Evolutionary conservation across 2,888 invertebrate genomes (phyloP), one percentile per base, ranked within the genome.

Genomic region (Steinernema scapterisci): DNA sequence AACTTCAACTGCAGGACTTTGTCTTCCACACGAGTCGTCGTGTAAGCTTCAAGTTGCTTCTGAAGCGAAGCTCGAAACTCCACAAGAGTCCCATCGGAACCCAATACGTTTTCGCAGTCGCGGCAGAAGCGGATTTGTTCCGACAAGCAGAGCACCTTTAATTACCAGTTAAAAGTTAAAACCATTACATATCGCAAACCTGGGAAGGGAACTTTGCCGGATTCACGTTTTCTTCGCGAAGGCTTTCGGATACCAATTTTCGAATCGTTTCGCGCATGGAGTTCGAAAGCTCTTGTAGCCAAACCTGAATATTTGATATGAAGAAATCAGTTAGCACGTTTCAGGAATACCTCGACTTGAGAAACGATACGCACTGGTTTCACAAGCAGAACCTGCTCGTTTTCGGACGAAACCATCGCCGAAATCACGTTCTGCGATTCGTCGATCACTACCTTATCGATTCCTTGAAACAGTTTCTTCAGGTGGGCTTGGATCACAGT

Each of bases 391-490:
- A 86, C 86, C 19, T 74, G 73, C 70, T 86, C 86, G 52, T 92
- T 93, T 85, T 93, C 91, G 31, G 92, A 88, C 13, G 93, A 94
- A 83, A 92, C 92, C 88, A 95, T 92, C 0, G 92, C 92, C 0
- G 91, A 90, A 74, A 93, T 91, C 21, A 90, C 88, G 83, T 91
- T 88, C 82, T 89, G 88, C 82, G 89, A 89, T 0, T 89, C 88
- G 88, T 91, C 92, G 82, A 95, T 92, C 56, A 91, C 90, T 1
- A 97, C 93, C 44, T 80, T 70, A 75, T 93, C 92, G 74, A 94
- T 92, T 0, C 92, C 93, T 71, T 95, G 94, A 89, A 97, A 99
- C 21, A 99, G 90, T 89, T 99, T 99, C 88, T 95, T 95, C 80
- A 99, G 91, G 88, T 99, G 97, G 0, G 82, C 81, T 88, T 97